phyloP scores from a whole-genome alignment of 1,140 invertebrate genomes.

The Pygmarrhopalites habei region DNA sequence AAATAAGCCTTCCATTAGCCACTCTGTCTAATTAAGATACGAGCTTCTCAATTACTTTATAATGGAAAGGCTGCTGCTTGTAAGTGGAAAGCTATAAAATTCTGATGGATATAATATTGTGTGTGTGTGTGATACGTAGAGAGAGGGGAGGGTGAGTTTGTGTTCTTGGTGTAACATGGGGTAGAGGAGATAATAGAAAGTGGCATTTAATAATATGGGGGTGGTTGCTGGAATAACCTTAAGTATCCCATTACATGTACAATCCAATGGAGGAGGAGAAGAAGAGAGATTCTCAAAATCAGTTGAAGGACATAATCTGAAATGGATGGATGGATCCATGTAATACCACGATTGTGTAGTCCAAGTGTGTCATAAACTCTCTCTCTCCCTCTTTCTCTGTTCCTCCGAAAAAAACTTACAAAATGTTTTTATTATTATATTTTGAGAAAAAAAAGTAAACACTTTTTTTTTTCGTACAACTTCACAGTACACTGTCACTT shows the following conservation, averaged over 20 bases:
- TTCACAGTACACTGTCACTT: no score
- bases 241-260: not conserved
- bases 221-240: constrained; percentile 5
- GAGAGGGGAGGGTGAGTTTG: not conserved
- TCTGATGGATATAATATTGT: constrained; percentile 12
- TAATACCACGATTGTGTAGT: no score
- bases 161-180: no score
- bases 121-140: not conserved
- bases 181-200: constrained; percentile 27
- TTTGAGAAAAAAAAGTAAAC: no score
- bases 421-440: no score
- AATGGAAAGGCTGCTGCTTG: not conserved
- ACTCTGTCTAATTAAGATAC: constrained; percentile 21
- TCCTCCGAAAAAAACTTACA: no score
- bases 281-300: not conserved
- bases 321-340: no score
- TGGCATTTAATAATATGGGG: constrained; percentile 26
- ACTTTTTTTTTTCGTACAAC: no score
- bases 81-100: constrained; percentile 5
- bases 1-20: no score
- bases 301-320: no score
- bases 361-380: no score
- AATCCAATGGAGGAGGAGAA: constrained; percentile 8
- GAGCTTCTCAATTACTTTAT: not conserved
- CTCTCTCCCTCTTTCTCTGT: no score